Evolutionary conservation across 1,140 invertebrate species (phyloP).

Genomic region (Eumeta japonica): DNA sequence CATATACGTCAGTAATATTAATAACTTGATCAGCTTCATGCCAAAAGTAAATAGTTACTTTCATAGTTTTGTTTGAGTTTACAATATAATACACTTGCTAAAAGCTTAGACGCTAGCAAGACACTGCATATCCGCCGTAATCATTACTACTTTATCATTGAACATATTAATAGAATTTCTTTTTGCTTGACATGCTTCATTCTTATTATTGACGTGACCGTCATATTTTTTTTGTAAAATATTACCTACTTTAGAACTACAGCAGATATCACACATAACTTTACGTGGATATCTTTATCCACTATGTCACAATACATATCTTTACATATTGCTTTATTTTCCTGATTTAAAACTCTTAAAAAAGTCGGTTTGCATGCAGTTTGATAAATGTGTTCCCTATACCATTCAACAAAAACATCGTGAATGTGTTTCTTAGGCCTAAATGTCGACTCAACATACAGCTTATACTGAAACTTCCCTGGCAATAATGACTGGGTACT

Average conservation of each 20-base stretch:
- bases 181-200: neutral
- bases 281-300: conserved; percentile 6
- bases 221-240: conserved; percentile 3
- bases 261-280: conserved; percentile 2
- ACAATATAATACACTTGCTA: neutral
- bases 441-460: conserved; percentile 4
- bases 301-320: too few relatives aligned
- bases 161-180: neutral
- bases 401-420: conserved; percentile 1
- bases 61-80: conserved; percentile 4
- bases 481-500: conserved; percentile 4
- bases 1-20: conserved; percentile 2
- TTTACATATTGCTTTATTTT: conserved; percentile 1
- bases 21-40: conserved; percentile 3
- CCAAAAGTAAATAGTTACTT: conserved; percentile 7
- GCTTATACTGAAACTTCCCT: neutral
- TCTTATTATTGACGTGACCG: neutral
- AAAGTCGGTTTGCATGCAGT: neutral
- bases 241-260: conserved; percentile 2
- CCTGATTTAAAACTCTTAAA: neutral
- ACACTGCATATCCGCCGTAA: conserved; percentile 4
- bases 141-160: conserved; percentile 2
- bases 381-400: neutral
- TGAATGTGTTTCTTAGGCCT: conserved; percentile 1
- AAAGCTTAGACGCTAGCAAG: conserved; percentile 1